phyloP scores from a whole-genome alignment of 1,140 invertebrate genomes.

The Caerostris darwini region DNA sequence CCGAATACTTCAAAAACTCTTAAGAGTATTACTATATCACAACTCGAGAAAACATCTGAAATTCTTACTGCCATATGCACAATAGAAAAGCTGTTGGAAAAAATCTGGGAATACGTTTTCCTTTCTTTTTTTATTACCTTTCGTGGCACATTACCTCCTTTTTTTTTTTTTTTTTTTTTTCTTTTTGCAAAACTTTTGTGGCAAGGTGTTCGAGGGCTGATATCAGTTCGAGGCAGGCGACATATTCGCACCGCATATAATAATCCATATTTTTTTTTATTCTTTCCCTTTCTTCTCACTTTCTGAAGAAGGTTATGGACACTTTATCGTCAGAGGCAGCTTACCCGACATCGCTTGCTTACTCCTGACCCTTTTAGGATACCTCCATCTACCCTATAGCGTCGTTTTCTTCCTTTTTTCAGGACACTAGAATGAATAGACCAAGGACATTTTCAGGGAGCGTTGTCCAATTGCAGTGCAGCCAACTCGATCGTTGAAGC shows the following conservation, averaged over 20 bases:
- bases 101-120: neutral
- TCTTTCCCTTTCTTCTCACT: neutral
- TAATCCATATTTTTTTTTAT: constrained; percentile 74
- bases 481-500: too few relatives aligned
- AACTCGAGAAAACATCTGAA: constrained; percentile 19
- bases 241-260: constrained; percentile 73
- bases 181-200: constrained; percentile 61
- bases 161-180: constrained; percentile 28
- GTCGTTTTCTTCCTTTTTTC: constrained; percentile 55
- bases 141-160: neutral
- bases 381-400: constrained; percentile 63
- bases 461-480: neutral
- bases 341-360: constrained; percentile 47
- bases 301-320: constrained; percentile 54
- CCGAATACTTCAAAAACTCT: neutral
- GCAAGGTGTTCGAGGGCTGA: constrained; percentile 75
- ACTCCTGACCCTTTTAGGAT: constrained; percentile 63
- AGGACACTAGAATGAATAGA: constrained; percentile 53
- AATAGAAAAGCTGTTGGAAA: neutral
- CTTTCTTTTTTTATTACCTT: constrained; percentile 26
- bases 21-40: neutral
- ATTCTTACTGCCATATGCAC: constrained; percentile 12
- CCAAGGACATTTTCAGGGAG: neutral
- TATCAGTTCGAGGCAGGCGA: constrained; percentile 70
- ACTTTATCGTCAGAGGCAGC: constrained; percentile 64